These are phyloP conservation scores for Karalla daura DNA, from an alignment of 2,797 vertebrate genomes.

Conservation along the genomic window DNA sequence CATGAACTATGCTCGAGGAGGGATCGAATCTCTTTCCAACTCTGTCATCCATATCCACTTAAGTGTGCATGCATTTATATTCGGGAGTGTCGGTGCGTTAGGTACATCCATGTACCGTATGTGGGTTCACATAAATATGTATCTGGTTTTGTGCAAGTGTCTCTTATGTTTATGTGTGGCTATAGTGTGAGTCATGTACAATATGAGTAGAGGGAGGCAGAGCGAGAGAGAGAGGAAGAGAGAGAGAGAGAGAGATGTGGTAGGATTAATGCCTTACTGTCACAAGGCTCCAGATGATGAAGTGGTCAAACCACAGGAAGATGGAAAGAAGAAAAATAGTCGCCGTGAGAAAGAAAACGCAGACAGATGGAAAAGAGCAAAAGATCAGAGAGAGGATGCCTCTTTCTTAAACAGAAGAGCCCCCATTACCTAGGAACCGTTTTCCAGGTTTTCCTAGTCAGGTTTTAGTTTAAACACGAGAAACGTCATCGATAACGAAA, in stretches of 20 bases:
- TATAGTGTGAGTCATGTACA: constrained; percentile 1
- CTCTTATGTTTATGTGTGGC: constrained; percentile 7
- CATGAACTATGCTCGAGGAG: constrained; percentile 43
- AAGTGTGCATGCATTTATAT: constrained; percentile 12
- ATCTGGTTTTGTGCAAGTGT: constrained; percentile 1
- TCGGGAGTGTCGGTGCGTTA: neutral
- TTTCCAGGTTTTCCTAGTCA: neutral
- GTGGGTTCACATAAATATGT: constrained; percentile 3
- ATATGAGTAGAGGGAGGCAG: neutral
- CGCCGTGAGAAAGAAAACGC: constrained; percentile 20
- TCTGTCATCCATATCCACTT: constrained; percentile 44
- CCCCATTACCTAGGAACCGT: neutral
- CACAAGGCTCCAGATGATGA: constrained; percentile 66
- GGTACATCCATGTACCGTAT: neutral
- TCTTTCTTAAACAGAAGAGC: constrained; percentile 22
- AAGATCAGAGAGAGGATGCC: constrained; percentile 10
- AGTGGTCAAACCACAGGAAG: constrained; percentile 68
- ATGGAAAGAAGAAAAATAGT: constrained; percentile 48
- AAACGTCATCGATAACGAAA: neutral
- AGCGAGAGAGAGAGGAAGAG: neutral
- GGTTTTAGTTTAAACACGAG: neutral
- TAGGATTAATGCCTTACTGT: constrained; percentile 74
- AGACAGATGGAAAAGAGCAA: constrained; percentile 29
- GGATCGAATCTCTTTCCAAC: constrained; percentile 49
- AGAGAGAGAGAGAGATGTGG: constrained; percentile 11